phyloP scores from a whole-genome alignment of 2,888 invertebrate genomes.

The Notocelia uddmanniana region DNA sequence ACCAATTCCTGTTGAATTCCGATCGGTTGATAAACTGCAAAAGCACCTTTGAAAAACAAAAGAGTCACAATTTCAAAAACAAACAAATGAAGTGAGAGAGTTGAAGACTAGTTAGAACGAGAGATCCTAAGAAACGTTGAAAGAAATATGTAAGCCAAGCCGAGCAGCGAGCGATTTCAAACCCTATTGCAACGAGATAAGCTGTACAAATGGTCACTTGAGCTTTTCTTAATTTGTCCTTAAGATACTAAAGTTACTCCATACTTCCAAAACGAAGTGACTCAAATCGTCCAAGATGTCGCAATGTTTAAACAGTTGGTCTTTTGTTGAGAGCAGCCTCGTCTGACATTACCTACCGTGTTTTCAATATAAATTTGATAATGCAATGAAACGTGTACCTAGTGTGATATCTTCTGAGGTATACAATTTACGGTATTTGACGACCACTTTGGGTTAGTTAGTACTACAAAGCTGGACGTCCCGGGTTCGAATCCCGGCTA shows the following conservation, averaged over 20 bases:
- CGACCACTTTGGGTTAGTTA: too few relatives aligned
- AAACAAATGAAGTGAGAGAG: not conserved
- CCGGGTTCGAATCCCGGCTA: too few relatives aligned
- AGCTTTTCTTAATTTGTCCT: not conserved
- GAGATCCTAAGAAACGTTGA: not conserved
- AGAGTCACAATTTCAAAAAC: not conserved
- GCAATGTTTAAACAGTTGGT: conserved; percentile 57
- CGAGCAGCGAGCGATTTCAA: not conserved
- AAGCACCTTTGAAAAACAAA: not conserved
- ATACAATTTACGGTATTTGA: too few relatives aligned
- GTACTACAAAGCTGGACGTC: too few relatives aligned
- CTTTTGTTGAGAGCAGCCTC: conserved; percentile 52
- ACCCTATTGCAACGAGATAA: not conserved
- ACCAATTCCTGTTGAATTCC: too few relatives aligned
- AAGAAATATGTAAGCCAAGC: not conserved
- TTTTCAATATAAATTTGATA: not conserved
- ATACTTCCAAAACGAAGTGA: conserved; percentile 45
- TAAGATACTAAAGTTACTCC: not conserved
- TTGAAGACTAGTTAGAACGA: not conserved
- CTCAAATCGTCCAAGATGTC: conserved; percentile 42
- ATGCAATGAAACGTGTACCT: not conserved
- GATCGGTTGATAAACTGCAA: too few relatives aligned
- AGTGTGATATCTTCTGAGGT: not conserved
- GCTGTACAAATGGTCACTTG: not conserved
- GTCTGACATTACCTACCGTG: conserved; percentile 50